Base-by-base conservation (phyloP, 2,888 invertebrate genomes). In the Buathra laborator region DNA sequence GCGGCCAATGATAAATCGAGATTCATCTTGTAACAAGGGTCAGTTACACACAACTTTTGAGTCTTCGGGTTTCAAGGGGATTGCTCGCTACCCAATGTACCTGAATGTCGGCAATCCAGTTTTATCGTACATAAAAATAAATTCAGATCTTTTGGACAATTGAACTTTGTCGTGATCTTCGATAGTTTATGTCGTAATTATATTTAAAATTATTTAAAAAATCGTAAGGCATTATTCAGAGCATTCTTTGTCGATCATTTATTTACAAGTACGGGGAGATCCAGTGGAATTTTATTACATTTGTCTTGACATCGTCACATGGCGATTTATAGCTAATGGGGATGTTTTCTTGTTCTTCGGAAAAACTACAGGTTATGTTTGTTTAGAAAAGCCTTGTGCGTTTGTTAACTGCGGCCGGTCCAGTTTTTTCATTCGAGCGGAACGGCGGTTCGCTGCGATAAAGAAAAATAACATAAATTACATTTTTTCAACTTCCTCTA, bases 401-500 rank as follows among this genome's bases (percentile, higher is more conserved):
- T 74, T 74, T 83, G 56, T 79, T 81, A 53, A 74, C 76, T 19
- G 75, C 81, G n/a, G 70, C 53, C 14, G 81, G 76, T 46, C 86
- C 85, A 4, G 86, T 87, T 32, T 67, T 68, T n/a, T 83, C 81
- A n/a, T 86, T 84, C 3, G 46, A n/a, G 5, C 62, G 78, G 48
- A 82, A 87, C 9, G 85, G 85, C 3, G 86, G 85, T 72, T 85
- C 85, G 66, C 85, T 87, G 79, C 0, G 77, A 83, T 32, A n/a
- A 53, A 82, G 46, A 56, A 56, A 62, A 43, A 16, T 64, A 37
- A 16, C 12, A 29, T 7, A 7, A 64, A 43, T 24, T 68, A 48
- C 46, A 24, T 59, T 51, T 14, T 75, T 29, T 48, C 3, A 2
- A 24, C 24, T 24, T 10, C 2, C 7, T 14, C 1, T 16, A 0